Conservation (phyloP, 2,797 vertebrate species). For the Bradypodion pumilum region DNA sequence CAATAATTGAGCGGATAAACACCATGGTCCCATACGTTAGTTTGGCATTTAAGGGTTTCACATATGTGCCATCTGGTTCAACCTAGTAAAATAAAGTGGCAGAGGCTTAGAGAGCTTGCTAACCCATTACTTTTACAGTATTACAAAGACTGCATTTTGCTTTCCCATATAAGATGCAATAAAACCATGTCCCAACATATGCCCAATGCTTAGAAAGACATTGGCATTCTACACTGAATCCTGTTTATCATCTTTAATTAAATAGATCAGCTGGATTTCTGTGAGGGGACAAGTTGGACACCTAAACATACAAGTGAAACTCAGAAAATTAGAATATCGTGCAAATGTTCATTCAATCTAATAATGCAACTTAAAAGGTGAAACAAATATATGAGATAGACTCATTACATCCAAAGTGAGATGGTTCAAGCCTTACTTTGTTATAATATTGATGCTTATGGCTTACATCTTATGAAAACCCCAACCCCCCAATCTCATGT, state of each 20-base stretch:
- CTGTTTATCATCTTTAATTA: not conserved
- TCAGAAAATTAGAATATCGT: too few species aligned
- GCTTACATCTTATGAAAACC: too few species aligned
- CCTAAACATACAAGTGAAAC: too few species aligned
- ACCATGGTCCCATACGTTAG: conserved; percentile 98
- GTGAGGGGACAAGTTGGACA: not conserved
- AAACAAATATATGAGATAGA: too few species aligned
- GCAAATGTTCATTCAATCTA: too few species aligned
- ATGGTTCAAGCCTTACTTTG: too few species aligned
- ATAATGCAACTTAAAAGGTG: too few species aligned
- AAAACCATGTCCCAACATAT: not conserved
- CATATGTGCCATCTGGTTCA: conserved; percentile 90
- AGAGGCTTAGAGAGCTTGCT: not conserved
- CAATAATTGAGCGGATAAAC: conserved; percentile 92
- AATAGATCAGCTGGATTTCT: not conserved
- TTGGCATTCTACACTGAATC: not conserved
- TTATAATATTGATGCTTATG: too few species aligned
- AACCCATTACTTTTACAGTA: not conserved
- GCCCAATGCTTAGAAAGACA: not conserved
- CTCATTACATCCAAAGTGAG: too few species aligned
- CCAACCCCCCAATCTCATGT: too few species aligned
- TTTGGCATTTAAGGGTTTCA: conserved; percentile 92
- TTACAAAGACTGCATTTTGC: not conserved
- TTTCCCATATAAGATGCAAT: not conserved
- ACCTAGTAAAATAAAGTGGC: conserved; percentile 76